Evolutionary conservation across 1,140 invertebrate genomes (phyloP).

Genomic region (Drosophila melanogaster): Release_6_plus_ISO1_MT NC_004354.4:8807001-8807500

Average conservation of each 20-base stretch:
- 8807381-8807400: slow-evolving; percentile 7
- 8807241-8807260: too few relatives aligned
- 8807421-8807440: not conserved
- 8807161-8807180: not conserved
- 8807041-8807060: slow-evolving; percentile 73
- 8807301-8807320: slow-evolving; percentile 9
- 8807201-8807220: not conserved
- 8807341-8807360: slow-evolving; percentile 47
- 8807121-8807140: slow-evolving; percentile 20
- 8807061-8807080: slow-evolving; percentile 63
- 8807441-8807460: slow-evolving; percentile 28
- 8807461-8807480: slow-evolving; percentile 9
- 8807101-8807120: not conserved
- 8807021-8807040: not conserved
- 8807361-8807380: slow-evolving; percentile 55
- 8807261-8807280: not conserved
- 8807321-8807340: slow-evolving; percentile 79
- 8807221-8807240: too few relatives aligned
- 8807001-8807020: slow-evolving; percentile 23
- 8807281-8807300: not conserved
- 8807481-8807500: slow-evolving; percentile 20
- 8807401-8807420: slow-evolving; percentile 30
- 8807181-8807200: not conserved
- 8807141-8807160: slow-evolving; percentile 3
- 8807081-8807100: slow-evolving; percentile 25